Evolutionary conservation across 2,797 vertebrate species (phyloP).

Genomic region (Eurystomus glaucurus): DNA sequence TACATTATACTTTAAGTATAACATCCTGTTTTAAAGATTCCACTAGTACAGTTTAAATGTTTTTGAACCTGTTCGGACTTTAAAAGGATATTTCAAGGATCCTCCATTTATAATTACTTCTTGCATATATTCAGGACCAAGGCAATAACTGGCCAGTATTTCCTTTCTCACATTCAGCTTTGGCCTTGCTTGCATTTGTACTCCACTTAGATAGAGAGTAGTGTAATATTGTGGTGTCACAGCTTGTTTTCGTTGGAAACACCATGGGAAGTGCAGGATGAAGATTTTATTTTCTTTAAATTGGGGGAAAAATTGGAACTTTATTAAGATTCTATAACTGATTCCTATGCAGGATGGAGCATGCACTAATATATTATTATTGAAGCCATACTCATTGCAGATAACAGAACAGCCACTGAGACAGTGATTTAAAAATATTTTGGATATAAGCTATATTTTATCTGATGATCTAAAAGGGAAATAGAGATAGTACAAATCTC

Average conservation of each 20-base stretch:
- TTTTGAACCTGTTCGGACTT: constrained; percentile 50
- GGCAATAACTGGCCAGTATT: neutral
- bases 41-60: constrained; percentile 33
- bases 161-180: neutral
- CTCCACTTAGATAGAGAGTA: neutral
- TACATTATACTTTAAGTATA: constrained; percentile 68
- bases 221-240: neutral
- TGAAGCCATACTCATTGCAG: neutral
- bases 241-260: neutral
- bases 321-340: neutral
- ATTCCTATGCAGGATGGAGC: neutral
- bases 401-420: neutral
- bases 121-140: neutral
- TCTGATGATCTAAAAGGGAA: neutral
- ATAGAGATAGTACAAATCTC: neutral
- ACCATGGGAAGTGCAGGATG: neutral
- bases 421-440: neutral
- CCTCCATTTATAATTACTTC: neutral
- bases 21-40: constrained; percentile 75
- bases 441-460: neutral
- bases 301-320: neutral
- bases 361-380: neutral
- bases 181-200: neutral
- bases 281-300: neutral
- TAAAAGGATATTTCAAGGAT: constrained; percentile 28